Evolutionary conservation across 92 coral and sea anemone species (phyloP), one percentile per base, ranked within the genome.

Genomic region (Desmophyllum pertusum): DNA sequence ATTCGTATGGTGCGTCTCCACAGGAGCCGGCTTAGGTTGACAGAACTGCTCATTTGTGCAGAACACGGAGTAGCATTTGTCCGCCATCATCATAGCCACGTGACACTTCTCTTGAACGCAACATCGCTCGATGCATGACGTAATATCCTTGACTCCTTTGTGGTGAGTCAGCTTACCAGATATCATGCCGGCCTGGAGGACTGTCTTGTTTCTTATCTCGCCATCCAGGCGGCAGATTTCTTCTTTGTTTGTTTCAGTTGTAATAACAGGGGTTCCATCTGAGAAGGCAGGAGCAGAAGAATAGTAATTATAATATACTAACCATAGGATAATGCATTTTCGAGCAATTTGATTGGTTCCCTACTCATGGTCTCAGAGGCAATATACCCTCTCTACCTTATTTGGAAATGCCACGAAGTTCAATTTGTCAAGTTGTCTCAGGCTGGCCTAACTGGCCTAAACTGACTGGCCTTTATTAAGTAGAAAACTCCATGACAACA

Each of bases 41-140:
- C 99, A 97, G 81, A 87, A 97, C 46, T 91, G 97, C 27, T 85
- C 78, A 77, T 94, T 91, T 5, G 94, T 84, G 31, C 99, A 97
- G 27, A 89, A 88, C 27, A 97, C 98, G 2, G 99, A 90, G 85
- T 94, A 97, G 70, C 99, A 97, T 76, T 84, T 85, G 18, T 89
- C 90, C 65, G 94, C 94, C 94, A 91, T 89, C 99, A 97, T 97
- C 90, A 94, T 80, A 15, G 99, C 99, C 64, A 97, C 98, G 81
- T 94, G 97, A 59, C 99, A 97, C 48, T 92, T 86, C 62, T 92
- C 88, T 36, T 91, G 86, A 39, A 68, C 87, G 67, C 99, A 97
- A 57, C 99, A 97, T 77, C 93, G 86, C 78, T 87, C 83, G 59
- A 97, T 89, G 59, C 99, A 97, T 50, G 97, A 86, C 59, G 88